Conservation (phyloP, 1,140 invertebrate genomes). For the Onthophagus taurus region DNA sequence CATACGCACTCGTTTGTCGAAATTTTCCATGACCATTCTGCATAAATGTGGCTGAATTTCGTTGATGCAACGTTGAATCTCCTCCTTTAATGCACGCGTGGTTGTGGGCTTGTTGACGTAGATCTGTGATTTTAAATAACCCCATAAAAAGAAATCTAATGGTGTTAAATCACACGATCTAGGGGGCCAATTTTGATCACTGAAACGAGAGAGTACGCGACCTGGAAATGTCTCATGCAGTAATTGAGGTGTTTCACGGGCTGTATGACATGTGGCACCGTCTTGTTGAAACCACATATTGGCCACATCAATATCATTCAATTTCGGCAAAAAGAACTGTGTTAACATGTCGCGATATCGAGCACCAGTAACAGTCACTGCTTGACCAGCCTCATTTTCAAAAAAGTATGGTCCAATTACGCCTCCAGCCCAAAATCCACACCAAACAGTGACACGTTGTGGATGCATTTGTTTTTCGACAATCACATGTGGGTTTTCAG, state of each 20-base stretch:
- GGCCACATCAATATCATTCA: constrained; percentile 17
- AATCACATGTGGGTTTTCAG: constrained; percentile 19
- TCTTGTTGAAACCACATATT: constrained; percentile 25
- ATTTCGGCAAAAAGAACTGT: constrained; percentile 20
- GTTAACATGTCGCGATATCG: constrained; percentile 18
- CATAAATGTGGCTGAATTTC: constrained; percentile 25
- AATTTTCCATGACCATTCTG: constrained; percentile 12
- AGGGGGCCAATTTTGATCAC: constrained; percentile 22
- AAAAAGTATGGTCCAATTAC: constrained; percentile 24
- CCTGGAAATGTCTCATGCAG: constrained; percentile 22
- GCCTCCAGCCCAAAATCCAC: constrained; percentile 32
- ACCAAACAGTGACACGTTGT: constrained; percentile 12
- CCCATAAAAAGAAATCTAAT: constrained; percentile 20
- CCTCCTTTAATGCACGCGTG: constrained; percentile 19
- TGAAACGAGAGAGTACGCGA: constrained; percentile 21
- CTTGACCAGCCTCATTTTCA: too few relatives aligned
- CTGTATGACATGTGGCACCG: constrained; percentile 21
- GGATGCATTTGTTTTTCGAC: constrained; percentile 23
- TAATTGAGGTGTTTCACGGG: constrained; percentile 23
- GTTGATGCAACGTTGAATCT: constrained; percentile 23
- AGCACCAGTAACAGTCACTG: too few relatives aligned
- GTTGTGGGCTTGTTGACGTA: constrained; percentile 23
- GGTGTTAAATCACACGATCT: constrained; percentile 24
- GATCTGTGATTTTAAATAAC: constrained; percentile 19
- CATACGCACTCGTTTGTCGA: constrained; percentile 9